Conservation (phyloP, 2,797 vertebrate species). For the Arctocebus calabarensis region DNA sequence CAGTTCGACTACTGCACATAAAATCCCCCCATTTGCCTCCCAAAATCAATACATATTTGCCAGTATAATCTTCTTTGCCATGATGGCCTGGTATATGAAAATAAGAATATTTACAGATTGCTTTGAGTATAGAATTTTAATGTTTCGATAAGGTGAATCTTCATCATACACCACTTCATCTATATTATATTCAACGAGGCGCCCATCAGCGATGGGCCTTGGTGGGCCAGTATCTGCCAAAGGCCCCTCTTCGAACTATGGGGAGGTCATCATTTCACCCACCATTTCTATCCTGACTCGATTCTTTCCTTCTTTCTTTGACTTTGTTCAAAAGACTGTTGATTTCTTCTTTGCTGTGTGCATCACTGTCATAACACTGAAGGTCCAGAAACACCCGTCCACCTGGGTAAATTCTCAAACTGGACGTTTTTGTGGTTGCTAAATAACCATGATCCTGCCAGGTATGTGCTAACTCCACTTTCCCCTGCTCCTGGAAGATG, state of each 20-base stretch:
- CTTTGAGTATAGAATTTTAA: background rate
- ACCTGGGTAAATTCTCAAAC: no score
- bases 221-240: background rate
- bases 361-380: no score
- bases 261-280: background rate
- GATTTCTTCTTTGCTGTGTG: no score
- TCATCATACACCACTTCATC: background rate
- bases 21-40: background rate
- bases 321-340: no score
- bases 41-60: background rate
- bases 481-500: no score
- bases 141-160: background rate
- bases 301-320: no score
- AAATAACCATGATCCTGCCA: no score
- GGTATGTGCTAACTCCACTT: no score
- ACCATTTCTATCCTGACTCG: no score
- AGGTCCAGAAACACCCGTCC: no score
- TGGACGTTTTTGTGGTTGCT: no score
- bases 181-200: background rate
- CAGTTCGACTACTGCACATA: background rate
- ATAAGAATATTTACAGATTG: background rate
- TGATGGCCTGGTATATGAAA: background rate
- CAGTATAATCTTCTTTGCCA: background rate
- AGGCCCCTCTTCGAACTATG: background rate
- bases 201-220: background rate